These are phyloP conservation scores for Gymnothorax reevesii DNA, from an alignment of 2,797 vertebrate species.

Conservation along the genomic window DNA sequence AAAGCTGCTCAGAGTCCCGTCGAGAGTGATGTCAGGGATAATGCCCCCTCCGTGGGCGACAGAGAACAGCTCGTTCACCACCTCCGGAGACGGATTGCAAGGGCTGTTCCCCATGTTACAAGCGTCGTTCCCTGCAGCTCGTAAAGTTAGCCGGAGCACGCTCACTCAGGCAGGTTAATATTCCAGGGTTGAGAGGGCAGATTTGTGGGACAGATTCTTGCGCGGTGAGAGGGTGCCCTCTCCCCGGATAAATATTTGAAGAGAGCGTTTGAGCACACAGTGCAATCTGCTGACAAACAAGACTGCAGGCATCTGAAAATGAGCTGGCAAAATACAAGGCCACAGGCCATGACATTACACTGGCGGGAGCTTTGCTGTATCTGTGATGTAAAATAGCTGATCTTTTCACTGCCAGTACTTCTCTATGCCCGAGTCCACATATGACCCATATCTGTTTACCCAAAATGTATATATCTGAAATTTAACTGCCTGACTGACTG, in stretches of 20 bases:
- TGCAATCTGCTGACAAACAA: constrained; percentile 18
- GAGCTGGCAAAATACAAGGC: constrained; percentile 5
- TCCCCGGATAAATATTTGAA: constrained; percentile 28
- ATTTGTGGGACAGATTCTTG: not conserved
- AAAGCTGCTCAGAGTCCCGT: constrained; percentile 41
- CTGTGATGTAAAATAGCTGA: not conserved
- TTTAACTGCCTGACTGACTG: not conserved
- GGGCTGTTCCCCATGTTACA: constrained; percentile 51
- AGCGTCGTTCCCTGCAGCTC: not conserved
- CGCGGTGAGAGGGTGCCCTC: constrained; percentile 5
- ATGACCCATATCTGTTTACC: no score
- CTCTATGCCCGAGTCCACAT: no score
- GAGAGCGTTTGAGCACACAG: constrained; percentile 22
- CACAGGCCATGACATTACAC: not conserved
- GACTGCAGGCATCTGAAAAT: not conserved
- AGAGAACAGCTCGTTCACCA: constrained; percentile 44
- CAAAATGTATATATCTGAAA: not conserved
- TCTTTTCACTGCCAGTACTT: not conserved
- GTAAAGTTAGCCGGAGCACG: not conserved
- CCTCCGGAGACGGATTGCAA: constrained; percentile 48
- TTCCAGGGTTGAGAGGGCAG: not conserved
- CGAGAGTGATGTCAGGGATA: constrained; percentile 53
- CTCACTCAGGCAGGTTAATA: not conserved
- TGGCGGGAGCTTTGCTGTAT: not conserved
- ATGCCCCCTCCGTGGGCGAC: constrained; percentile 41